Conservation (phyloP, 2,888 invertebrate genomes). For the Drosophila paramelanica region DNA sequence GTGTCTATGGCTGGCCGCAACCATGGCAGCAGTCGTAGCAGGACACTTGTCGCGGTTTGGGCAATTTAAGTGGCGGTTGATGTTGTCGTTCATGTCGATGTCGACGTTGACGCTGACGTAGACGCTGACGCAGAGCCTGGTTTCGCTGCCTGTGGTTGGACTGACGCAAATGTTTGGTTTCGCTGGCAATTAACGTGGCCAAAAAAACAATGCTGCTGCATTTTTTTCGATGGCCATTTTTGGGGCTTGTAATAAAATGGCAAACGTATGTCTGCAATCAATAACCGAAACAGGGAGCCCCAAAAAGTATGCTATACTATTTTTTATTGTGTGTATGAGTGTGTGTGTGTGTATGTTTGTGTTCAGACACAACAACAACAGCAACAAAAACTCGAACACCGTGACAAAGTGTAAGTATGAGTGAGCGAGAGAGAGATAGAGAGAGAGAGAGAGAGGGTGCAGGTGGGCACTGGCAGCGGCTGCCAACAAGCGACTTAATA, state of each 20-base stretch:
- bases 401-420: constrained; percentile 28
- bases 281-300: constrained; percentile 62
- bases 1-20: constrained; percentile 67
- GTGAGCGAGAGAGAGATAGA: neutral
- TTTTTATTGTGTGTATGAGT: constrained; percentile 17
- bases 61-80: constrained; percentile 79
- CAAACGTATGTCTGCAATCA: constrained; percentile 77
- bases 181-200: constrained; percentile 75
- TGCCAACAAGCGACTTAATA: constrained; percentile 75
- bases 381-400: constrained; percentile 25
- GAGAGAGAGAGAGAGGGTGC: neutral
- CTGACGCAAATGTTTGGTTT: constrained; percentile 80
- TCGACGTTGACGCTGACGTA: constrained; percentile 41
- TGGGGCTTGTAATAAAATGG: constrained; percentile 73
- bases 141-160: constrained; percentile 56
- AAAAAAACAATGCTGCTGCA: constrained; percentile 55
- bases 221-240: constrained; percentile 50
- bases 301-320: constrained; percentile 44
- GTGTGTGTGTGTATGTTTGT: neutral
- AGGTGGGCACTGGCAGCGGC: constrained; percentile 13
- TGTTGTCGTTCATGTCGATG: constrained; percentile 67
- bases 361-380: constrained; percentile 36
- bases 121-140: constrained; percentile 16
- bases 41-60: constrained; percentile 81
- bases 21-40: constrained; percentile 57